Base-by-base conservation (phyloP, 2,797 vertebrate species). In the Microcaecilia unicolor region DNA sequence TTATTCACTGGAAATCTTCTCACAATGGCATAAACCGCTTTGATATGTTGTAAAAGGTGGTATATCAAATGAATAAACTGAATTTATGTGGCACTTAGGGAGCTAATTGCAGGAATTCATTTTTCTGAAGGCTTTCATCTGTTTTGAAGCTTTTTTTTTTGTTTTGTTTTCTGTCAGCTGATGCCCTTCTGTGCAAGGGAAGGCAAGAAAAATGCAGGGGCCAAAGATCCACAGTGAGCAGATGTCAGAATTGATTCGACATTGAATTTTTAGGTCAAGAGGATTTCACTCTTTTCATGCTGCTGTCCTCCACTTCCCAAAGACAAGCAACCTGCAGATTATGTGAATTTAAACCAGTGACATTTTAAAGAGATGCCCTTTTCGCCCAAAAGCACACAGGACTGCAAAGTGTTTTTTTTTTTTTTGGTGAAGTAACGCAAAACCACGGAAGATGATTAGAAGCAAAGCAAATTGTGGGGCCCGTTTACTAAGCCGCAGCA, bases 81-180 rank as follows among this genome's bases (percentile, higher is more conserved):
- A n/a, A n/a, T 61, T 72, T 66, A 58, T 56, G 56, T 50, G 60
- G 58, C 44, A 58, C 54, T 56, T 62, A 59, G 51, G 55, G 59
- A 67, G 65, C 65, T 69, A 65, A 71, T 71, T 67, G 65, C 49
- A 48, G 35, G 59, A 65, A 60, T 50, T 52, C 64, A 59, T 64
- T 61, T 52, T 58, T 57, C 60, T 60, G 15, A 62, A 64, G 61
- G 48, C 38, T 51, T 55, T 41, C 39, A 29, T 44, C 48, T 52
- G 51, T 55, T 47, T 67, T n/a, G 64, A 60, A 66, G 44, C 44
- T 53, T 53, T 64, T 57, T 56, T 54, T 37, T 55, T 50, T 64
- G 44, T 48, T 55, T n/a, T n/a, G n/a, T n/a, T n/a, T n/a, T n/a
- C n/a, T n/a, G n/a, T 67, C 50, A 47, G 8, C 54, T 38, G 58